Conservation (phyloP, 2,113 vertebrate genomes). For the Herpetotheres cachinnans region DNA sequence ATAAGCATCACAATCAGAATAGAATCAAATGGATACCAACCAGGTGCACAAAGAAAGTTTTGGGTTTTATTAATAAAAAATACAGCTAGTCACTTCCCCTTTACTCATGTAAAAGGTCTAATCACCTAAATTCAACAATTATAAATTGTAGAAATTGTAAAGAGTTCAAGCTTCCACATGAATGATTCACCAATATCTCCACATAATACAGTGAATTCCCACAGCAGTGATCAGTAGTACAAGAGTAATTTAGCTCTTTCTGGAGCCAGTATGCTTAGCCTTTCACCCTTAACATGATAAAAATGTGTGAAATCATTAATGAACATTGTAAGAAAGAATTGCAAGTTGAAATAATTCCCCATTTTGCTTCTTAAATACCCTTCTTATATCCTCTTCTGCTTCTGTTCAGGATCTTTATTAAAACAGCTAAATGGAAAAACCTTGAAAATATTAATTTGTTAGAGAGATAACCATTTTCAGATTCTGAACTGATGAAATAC, state of each 20-base stretch:
- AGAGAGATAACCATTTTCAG: background rate
- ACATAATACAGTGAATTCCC: background rate
- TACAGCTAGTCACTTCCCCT: background rate
- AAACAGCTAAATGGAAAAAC: background rate
- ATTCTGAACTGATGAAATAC: background rate
- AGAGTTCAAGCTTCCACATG: background rate
- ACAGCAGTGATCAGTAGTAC: background rate
- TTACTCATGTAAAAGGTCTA: background rate
- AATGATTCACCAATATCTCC: background rate
- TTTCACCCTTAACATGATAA: background rate
- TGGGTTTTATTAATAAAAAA: fast-evolving
- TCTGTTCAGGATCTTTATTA: background rate
- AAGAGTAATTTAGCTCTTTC: background rate
- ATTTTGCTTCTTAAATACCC: background rate
- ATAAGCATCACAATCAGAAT: background rate
- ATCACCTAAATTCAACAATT: background rate
- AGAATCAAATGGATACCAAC: background rate
- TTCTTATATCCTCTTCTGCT: background rate
- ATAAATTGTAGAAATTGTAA: background rate
- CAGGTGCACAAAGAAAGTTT: background rate
- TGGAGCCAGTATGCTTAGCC: background rate
- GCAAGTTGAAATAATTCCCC: background rate
- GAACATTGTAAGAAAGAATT: background rate
- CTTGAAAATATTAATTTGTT: background rate
- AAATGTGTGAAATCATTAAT: background rate